Evolutionary conservation across 2,797 vertebrate species (phyloP), one percentile per base, ranked within the genome.

Genomic region (Notolepis coatsorum): DNA sequence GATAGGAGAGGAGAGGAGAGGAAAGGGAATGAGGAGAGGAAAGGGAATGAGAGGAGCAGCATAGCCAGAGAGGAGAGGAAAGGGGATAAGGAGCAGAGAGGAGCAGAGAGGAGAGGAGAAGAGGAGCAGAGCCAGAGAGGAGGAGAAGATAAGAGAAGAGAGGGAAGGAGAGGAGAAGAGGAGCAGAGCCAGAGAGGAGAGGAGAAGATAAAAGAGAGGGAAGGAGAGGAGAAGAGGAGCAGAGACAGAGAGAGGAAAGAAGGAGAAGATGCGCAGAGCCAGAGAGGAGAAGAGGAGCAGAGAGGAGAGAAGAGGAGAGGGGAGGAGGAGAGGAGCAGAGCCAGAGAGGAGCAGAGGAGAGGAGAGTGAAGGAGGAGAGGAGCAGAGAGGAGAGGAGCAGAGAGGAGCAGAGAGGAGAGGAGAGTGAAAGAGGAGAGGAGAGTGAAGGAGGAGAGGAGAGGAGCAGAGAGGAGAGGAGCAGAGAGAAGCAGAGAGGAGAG

Each of bases 391-490:
- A 8, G 15, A 28, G 13, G 20, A n/a, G 25, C 6, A 45, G n/a
- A 41, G 39, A 20, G 17, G 38, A 15, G 43, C 13, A 4, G 25
- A 28, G 45, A 30, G 24, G 6, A 18, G 30, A 28, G 37, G 10
- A 24, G 13, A 3, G 7, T n/a, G n/a, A n/a, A n/a, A n/a, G n/a
- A n/a, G n/a, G n/a, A n/a, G n/a, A n/a, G n/a, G n/a, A n/a, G n/a
- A n/a, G n/a, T n/a, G n/a, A n/a, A 15, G 25, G 4, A 17, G 10
- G 21, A 28, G 5, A 4, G 25, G 12, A 39, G 37, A 24, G 35
- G 31, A 9, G 13, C 28, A 20, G 43, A 12, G 12, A 31, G 20
- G 7, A 1, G 2, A 3, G 5, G 38, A n/a, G 67, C 30, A 95
- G n/a, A 4, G 10, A 13, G 12, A 41, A 41, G 20, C 6, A 24